phyloP scores from a whole-genome alignment of 2,888 invertebrate species.

The Pheosia gnoma region DNA sequence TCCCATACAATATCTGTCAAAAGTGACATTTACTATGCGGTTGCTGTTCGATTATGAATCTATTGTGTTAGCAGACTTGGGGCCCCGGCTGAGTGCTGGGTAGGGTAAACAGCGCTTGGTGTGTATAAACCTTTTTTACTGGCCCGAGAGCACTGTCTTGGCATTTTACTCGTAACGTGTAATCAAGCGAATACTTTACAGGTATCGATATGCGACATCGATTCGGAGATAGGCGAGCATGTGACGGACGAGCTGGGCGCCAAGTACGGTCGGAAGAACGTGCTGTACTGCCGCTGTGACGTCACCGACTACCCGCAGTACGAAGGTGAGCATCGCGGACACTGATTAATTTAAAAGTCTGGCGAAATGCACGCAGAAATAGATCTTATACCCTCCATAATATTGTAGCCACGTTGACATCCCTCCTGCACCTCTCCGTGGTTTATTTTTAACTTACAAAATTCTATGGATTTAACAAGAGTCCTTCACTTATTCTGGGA shows the following conservation, averaged over 20 bases:
- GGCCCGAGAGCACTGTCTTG: no score
- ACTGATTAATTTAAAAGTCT: neutral
- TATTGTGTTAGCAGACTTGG: no score
- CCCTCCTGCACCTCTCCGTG: no score
- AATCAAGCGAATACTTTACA: slow-evolving; percentile 49
- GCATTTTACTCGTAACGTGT: no score
- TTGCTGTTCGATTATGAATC: no score
- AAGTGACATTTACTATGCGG: no score
- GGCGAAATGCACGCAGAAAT: neutral
- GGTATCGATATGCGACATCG: slow-evolving; percentile 90
- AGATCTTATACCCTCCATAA: neutral
- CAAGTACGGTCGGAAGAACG: slow-evolving; percentile 87
- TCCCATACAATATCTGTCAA: no score
- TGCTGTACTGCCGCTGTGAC: slow-evolving; percentile 89
- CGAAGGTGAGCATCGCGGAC: slow-evolving; percentile 82
- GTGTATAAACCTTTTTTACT: no score
- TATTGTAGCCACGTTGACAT: neutral
- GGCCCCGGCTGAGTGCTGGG: no score
- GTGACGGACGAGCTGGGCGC: slow-evolving; percentile 85
- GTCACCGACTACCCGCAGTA: slow-evolving; percentile 91
- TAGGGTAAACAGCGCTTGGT: no score
- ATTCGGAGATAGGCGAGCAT: slow-evolving; percentile 88
- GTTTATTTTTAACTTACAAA: slow-evolving; percentile 16
- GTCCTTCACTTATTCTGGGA: no score
- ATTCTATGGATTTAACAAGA: no score